Evolutionary conservation across 2,797 vertebrate species (phyloP).

Genomic region (Esox masquinongy): DNA sequence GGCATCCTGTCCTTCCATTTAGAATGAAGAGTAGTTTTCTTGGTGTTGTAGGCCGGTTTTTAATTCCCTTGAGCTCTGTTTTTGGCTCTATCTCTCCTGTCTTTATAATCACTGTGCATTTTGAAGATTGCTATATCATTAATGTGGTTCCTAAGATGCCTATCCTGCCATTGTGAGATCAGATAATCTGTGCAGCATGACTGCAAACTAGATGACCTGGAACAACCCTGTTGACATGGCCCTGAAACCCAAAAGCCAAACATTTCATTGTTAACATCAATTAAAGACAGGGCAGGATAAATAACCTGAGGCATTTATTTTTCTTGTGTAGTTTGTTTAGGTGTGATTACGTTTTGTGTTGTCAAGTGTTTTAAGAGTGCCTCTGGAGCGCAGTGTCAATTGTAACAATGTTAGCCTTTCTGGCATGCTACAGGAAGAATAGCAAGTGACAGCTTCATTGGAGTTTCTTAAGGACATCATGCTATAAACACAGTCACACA

Average conservation of each 20-base stretch:
- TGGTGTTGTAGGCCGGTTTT: neutral
- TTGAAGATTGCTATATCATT: neutral
- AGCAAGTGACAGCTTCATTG: constrained; percentile 49
- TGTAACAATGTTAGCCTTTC: constrained; percentile 43
- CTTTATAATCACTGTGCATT: no score
- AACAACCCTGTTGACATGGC: neutral
- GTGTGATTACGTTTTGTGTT: constrained; percentile 15
- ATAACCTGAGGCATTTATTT: no score
- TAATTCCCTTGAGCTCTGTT: neutral
- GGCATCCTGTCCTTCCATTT: neutral
- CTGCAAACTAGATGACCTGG: neutral
- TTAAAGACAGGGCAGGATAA: no score
- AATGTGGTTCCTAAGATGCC: neutral
- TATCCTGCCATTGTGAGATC: neutral
- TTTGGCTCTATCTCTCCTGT: neutral
- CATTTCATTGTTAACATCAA: no score
- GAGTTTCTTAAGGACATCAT: constrained; percentile 46
- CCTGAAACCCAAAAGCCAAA: no score
- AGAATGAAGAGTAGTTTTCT: neutral
- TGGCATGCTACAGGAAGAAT: constrained; percentile 48
- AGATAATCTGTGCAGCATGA: neutral
- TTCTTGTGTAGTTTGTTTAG: neutral
- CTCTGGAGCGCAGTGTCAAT: constrained; percentile 27
- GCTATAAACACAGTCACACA: constrained; percentile 12
- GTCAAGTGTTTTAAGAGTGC: constrained; percentile 27